Evolutionary conservation across 2,888 invertebrate species (phyloP), one percentile per base, ranked within the genome.

Genomic region (Strigamia crassipes): DNA sequence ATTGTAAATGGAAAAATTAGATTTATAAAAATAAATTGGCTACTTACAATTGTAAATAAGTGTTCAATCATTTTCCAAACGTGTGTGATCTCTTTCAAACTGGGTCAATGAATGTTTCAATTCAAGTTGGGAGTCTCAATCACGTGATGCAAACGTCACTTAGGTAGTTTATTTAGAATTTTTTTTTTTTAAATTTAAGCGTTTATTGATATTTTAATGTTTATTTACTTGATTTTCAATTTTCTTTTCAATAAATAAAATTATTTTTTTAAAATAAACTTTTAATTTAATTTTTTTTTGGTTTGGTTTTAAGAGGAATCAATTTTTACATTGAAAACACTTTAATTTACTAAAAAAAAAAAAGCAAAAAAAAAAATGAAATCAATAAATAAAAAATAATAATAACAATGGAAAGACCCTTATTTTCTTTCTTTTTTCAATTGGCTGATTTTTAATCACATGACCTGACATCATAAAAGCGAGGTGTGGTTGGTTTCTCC

Each of bases 401-500:
- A 51, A 51, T 6, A 6, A 0, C 51, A 51, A 51, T 12, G 3
- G 27, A 12, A 10, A n/a, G 56, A 56, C n/a, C 3, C 56, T 56
- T 15, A 15, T 61, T 23, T 23, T 23, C 12, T 21, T 18, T 4
- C 21, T 23, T 23, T 10, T 61, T 61, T 23, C 10, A 21, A 61
- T 61, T 61, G 61, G 61, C 23, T 23, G 12, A 10, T 10, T 23
- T 6, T 38, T 12, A 1, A 61, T n/a, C 61, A 61, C 61, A 18
- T 61, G 61, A 61, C 23, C 2, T 21, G 61, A 61, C 61, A 61
- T 61, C 61, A 61, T 21, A 61, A 12, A 46, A 46, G 10, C 9
- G 61, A 61, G 61, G 61, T 61, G 61, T 61, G 61, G 61, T 61
- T 61, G 61, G 61, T 61, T 61, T 61, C 61, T 23, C 61, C 61